phyloP scores from a whole-genome alignment of 2,113 vertebrate genomes.

The Poicephalus meyeri region DNA sequence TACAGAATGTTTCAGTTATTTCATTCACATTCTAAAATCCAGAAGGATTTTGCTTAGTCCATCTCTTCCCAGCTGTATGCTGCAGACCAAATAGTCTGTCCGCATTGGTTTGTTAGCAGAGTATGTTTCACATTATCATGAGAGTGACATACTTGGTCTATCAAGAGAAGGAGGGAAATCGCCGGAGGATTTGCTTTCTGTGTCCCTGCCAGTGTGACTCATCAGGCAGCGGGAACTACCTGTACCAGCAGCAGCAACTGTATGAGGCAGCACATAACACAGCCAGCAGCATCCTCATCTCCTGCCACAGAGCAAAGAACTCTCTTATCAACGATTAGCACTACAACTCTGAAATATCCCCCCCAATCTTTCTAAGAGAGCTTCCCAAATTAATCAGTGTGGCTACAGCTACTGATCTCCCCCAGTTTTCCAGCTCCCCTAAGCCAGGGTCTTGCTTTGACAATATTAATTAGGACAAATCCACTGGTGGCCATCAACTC shows the following conservation, averaged over 20 bases:
- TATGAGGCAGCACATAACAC: not conserved
- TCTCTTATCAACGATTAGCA: not conserved
- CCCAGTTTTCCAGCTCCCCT: not conserved
- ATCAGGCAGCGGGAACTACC: not conserved
- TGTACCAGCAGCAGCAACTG: not conserved
- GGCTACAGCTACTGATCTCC: not conserved
- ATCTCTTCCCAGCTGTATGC: not conserved
- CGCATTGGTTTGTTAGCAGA: not conserved
- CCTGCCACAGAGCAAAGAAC: not conserved
- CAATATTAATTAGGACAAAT: not conserved
- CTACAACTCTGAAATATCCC: not conserved
- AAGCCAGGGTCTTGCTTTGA: not conserved
- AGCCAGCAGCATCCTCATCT: not conserved
- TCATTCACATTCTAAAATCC: not conserved
- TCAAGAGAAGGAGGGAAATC: not conserved
- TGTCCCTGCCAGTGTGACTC: not conserved
- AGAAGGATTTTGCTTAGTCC: not conserved
- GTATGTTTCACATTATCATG: not conserved
- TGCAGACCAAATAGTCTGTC: not conserved
- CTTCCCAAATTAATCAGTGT: not conserved
- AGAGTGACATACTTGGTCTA: not conserved
- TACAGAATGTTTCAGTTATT: not conserved
- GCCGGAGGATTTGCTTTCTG: not conserved
- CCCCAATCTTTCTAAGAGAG: not conserved
- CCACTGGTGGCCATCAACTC: not conserved